phyloP scores from a whole-genome alignment of 2,113 vertebrate genomes.

The Hemibagrus wyckioides region DNA sequence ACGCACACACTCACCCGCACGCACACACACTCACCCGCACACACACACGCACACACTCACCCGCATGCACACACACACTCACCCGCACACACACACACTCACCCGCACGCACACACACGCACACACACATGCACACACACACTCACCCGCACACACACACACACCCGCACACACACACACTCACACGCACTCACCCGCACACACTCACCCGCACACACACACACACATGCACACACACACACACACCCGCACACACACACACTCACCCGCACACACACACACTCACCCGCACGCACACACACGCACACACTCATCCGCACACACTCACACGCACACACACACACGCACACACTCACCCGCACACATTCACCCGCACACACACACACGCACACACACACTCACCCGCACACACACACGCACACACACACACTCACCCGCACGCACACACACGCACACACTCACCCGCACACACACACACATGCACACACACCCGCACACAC shows the following conservation, averaged over 20 bases:
- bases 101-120: not conserved
- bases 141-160: slow-evolving; percentile 1
- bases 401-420: not conserved
- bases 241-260: slow-evolving; percentile 5
- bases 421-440: no score
- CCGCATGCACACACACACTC: not conserved
- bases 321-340: slow-evolving; percentile 6
- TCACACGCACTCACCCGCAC: no score
- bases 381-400: slow-evolving; percentile 5
- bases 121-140: not conserved
- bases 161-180: no score
- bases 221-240: not conserved
- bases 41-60: slow-evolving; percentile 4
- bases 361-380: slow-evolving; percentile 1
- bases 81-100: not conserved
- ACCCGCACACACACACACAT: not conserved
- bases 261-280: not conserved
- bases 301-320: not conserved
- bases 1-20: not conserved
- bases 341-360: not conserved
- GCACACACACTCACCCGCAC: not conserved
- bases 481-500: not conserved
- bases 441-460: slow-evolving; percentile 4
- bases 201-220: slow-evolving; percentile 3
- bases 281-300: slow-evolving; percentile 1